A percentile compares a stretch with the other conserved stretches of the same genome.
Conservation (phyloP, 1,140 invertebrate species). For the Trissolcus basalis region DNA sequence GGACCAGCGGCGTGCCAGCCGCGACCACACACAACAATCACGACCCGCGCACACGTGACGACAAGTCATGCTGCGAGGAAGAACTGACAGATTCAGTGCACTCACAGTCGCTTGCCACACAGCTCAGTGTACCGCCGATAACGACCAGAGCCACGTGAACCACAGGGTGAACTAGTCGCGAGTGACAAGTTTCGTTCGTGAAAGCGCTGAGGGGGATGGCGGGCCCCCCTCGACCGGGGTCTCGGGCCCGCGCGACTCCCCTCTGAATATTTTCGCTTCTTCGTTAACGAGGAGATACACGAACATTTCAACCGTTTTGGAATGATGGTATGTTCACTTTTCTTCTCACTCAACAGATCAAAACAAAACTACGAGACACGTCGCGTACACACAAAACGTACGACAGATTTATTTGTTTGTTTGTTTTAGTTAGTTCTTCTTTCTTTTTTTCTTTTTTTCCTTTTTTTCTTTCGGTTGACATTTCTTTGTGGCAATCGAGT, state of each 20-base stretch:
- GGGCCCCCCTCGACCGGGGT: conserved; percentile 63
- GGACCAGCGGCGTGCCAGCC: not conserved
- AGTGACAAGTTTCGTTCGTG: conserved; percentile 22
- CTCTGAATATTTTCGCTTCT: conserved; percentile 58
- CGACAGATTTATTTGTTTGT: too few species aligned
- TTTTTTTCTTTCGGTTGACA: too few species aligned
- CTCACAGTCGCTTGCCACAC: conserved; percentile 2
- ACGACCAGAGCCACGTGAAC: too few species aligned
- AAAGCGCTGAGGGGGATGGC: conserved; percentile 62
- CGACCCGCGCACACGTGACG: not conserved
- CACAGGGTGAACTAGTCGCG: conserved; percentile 20
- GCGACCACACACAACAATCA: too few species aligned
- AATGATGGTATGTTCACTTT: conserved; percentile 72
- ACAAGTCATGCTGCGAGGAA: not conserved
- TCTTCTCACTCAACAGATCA: too few species aligned
- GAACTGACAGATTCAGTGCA: not conserved
- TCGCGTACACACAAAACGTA: too few species aligned
- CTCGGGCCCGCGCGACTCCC: conserved; percentile 62
- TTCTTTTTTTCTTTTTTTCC: too few species aligned
- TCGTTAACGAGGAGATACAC: conserved; percentile 12
- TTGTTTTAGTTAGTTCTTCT: too few species aligned
- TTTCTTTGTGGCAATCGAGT: too few species aligned
- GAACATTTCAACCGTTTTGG: conserved; percentile 64
- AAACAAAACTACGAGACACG: too few species aligned
- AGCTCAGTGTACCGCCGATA: too few species aligned